These are phyloP conservation scores for Adelges cooleyi DNA, from an alignment of 1,140 invertebrate species.

Conservation along the genomic window DNA sequence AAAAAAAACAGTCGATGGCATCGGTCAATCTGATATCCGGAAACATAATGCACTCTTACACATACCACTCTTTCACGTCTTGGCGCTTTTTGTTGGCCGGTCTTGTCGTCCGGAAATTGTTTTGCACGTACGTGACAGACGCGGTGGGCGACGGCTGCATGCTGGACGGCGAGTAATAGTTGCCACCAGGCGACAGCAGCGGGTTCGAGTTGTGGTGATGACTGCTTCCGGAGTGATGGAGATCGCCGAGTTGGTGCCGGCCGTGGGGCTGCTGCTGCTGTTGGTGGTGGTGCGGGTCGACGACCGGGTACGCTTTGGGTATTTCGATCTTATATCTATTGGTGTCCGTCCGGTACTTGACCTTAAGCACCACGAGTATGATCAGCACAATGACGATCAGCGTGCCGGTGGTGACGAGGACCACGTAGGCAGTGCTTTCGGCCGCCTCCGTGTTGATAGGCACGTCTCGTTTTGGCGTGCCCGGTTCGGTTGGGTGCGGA, in stretches of 20 bases:
- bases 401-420: conserved; percentile 80
- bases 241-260: neutral
- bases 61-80: conserved; percentile 90
- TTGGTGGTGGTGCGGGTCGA: conserved; percentile 18
- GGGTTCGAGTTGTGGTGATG: neutral
- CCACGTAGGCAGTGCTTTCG: conserved; percentile 62
- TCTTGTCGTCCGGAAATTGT: conserved; percentile 36
- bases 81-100: conserved; percentile 65
- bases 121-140: conserved; percentile 26
- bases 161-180: neutral
- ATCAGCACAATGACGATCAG: conserved; percentile 84
- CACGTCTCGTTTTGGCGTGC: conserved; percentile 28
- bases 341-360: conserved; percentile 69
- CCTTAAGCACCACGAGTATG: conserved; percentile 78
- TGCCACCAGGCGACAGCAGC: neutral
- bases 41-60: too few relatives aligned
- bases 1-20: too few relatives aligned
- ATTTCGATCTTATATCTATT: conserved; percentile 65
- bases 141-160: conserved; percentile 3
- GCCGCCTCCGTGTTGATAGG: conserved; percentile 56
- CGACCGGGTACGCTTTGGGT: conserved; percentile 43
- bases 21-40: too few relatives aligned
- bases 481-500: neutral
- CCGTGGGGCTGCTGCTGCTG: conserved; percentile 33
- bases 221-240: neutral